Percentiles rank a stretch among this genome's conserved stretches.
Evolutionary conservation across 2,888 invertebrate genomes (phyloP).

Genomic region (Idaea aversata): DNA sequence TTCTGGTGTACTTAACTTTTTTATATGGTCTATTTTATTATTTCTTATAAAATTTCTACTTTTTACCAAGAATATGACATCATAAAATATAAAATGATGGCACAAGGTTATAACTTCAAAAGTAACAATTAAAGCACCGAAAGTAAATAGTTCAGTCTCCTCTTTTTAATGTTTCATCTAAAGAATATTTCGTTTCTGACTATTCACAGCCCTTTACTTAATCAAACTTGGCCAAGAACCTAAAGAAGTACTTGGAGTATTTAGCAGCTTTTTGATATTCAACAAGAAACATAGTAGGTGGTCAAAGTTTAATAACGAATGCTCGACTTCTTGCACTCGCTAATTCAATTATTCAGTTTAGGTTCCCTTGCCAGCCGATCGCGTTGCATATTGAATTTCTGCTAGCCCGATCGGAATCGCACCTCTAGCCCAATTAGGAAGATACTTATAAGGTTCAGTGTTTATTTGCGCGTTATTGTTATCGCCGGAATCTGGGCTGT

Average conservation of each 20-base stretch:
- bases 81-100: neutral
- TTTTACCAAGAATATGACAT: neutral
- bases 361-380: slow-evolving; percentile 66
- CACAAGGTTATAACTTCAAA: neutral
- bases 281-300: slow-evolving; percentile 34
- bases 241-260: too few relatives aligned
- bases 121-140: neutral
- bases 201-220: too few relatives aligned
- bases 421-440: slow-evolving; percentile 72
- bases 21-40: neutral
- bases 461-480: slow-evolving; percentile 73
- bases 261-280: too few relatives aligned
- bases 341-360: slow-evolving; percentile 76
- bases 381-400: slow-evolving; percentile 75
- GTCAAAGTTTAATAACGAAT: slow-evolving; percentile 45
- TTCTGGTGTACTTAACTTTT: neutral
- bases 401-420: slow-evolving; percentile 50
- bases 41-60: neutral
- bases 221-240: too few relatives aligned
- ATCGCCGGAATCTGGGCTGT: slow-evolving; percentile 66
- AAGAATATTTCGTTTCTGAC: too few relatives aligned
- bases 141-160: neutral
- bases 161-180: too few relatives aligned
- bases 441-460: slow-evolving; percentile 70
- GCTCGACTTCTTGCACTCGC: slow-evolving; percentile 56